Evolutionary conservation across 2,888 invertebrate species (phyloP).

Genomic region (Himalopsyche kuldschensis): DNA sequence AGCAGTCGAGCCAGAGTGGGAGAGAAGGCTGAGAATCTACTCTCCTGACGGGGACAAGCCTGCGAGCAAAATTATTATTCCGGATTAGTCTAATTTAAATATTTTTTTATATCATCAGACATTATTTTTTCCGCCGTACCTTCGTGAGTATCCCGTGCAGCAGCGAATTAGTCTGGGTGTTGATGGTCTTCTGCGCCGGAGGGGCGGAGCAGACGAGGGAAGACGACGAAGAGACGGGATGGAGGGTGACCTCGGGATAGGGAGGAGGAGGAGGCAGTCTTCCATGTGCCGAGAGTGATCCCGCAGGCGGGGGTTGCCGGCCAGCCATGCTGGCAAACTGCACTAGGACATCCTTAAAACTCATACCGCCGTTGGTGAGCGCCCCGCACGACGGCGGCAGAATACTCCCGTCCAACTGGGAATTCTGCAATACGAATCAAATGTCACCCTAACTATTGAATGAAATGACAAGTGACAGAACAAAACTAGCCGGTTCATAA

Average conservation of each 20-base stretch:
- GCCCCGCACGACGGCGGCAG: background rate
- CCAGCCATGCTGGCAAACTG: constrained; percentile 68
- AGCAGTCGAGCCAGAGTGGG: constrained; percentile 79
- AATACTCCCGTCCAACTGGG: constrained; percentile 20
- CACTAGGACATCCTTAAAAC: constrained; percentile 74
- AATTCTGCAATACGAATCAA: constrained; percentile 14
- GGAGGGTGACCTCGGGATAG: constrained; percentile 78
- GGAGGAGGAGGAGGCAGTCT: constrained; percentile 66
- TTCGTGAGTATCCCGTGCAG: constrained; percentile 79
- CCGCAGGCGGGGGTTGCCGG: constrained; percentile 34
- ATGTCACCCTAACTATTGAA: too few species aligned
- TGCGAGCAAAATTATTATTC: background rate
- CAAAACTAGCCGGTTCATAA: too few species aligned
- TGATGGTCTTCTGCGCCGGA: constrained; percentile 27
- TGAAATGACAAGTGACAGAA: too few species aligned
- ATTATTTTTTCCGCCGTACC: constrained; percentile 43
- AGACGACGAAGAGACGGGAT: constrained; percentile 63
- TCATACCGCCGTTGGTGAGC: constrained; percentile 52
- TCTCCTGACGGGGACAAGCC: constrained; percentile 33
- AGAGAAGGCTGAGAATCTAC: constrained; percentile 64
- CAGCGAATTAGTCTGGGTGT: constrained; percentile 64
- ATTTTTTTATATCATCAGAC: background rate
- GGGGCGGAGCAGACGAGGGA: constrained; percentile 40
- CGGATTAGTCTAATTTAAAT: background rate
- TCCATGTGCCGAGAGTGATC: constrained; percentile 41